Base-by-base conservation (phyloP, 1,140 invertebrate species). In the Drosophila arawakana region DNA sequence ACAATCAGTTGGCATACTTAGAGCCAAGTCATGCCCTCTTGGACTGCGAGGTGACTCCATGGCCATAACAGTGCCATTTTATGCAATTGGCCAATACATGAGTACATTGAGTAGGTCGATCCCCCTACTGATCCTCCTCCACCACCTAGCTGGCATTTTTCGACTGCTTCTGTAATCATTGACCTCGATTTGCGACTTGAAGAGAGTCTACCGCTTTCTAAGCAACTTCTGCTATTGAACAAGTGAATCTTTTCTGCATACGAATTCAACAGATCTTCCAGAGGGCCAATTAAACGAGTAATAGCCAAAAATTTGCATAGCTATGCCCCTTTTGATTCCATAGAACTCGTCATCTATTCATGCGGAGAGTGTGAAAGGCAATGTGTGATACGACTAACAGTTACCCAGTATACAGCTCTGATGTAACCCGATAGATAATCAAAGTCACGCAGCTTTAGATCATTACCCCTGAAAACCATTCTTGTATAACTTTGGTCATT, bases 131-230 rank as follows among this genome's bases (percentile, higher is more conserved):
- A 4, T 39, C 7, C 37, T 9, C 37, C 52, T 15, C 54, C 37
- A 41, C 15, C 54, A 41, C 25, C 18, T 34, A 9, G 25, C n/a
- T 39, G 55, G 35, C 41, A 37, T 58, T 41, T 13, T 43, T 8
- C 46, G 60, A n/a, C 11, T 30, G 52, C 61, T 63, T 63, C 61
- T 63, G 61, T 63, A 63, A 63, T 63, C 61, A 63, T 54, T 63
- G 61, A 63, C 61, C 61, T 54, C 61, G 47, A 30, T 54, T 63
- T 50, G 21, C 43, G 11, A 46, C 13, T 46, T n/a, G 6, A n/a
- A 15, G 25, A 9, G 50, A 55, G 30, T 55, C 52, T 37, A 13
- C 9, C 35, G 61, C 61, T 63, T 63, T 63, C 61, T 63, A 54
- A 52, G 61, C 61, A 41, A 63, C 34, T 62, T n/a, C 35, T 34